phyloP scores from a whole-genome alignment of 2,113 vertebrate species.

The Alces alces region DNA sequence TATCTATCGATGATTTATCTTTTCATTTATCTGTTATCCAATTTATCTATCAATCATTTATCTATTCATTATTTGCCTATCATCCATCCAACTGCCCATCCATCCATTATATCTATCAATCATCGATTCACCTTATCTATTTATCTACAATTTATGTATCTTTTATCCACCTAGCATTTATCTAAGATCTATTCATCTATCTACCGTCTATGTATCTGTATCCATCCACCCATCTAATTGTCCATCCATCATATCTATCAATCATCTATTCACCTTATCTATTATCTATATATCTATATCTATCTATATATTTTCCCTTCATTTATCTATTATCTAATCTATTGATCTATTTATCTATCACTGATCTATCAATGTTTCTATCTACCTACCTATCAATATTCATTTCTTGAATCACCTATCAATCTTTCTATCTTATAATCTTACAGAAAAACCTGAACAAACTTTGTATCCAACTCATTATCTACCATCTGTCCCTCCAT shows the following conservation, averaged over 20 bases:
- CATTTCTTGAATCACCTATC: background rate
- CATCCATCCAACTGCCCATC: background rate
- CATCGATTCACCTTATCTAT: background rate
- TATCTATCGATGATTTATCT: background rate
- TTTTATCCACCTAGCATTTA: background rate
- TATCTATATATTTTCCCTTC: background rate
- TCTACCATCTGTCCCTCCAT: too few relatives aligned
- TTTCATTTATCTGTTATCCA: background rate
- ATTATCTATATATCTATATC: background rate
- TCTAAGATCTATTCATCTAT: too few relatives aligned
- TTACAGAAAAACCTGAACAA: background rate
- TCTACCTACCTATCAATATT: background rate
- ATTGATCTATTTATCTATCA: rapidly evolving
- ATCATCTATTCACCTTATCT: background rate
- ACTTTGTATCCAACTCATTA: background rate
- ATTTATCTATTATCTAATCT: background rate
- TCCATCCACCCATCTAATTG: background rate
- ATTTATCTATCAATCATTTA: background rate
- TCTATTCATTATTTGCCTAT: background rate
- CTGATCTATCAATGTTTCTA: too few relatives aligned
- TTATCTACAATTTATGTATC: background rate
- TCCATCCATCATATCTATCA: background rate
- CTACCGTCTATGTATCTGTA: background rate
- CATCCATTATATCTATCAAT: background rate
- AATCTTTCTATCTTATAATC: background rate